Evolutionary conservation across 2,888 invertebrate genomes (phyloP).

Genomic region (Drosophila kokeensis): DNA sequence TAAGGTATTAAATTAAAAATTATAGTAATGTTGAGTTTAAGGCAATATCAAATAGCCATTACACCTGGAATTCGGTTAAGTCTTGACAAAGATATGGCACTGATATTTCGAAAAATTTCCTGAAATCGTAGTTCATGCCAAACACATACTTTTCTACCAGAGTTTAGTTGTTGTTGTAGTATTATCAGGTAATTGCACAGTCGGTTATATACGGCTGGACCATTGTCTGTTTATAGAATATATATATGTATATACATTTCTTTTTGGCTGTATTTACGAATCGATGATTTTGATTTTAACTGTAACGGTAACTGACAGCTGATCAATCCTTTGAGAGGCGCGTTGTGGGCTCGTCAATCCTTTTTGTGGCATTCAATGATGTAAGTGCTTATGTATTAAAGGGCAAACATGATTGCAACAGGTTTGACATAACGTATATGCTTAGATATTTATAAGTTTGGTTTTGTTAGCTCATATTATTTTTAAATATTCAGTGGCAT

Average conservation of each 20-base stretch:
- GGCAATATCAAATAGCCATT: background rate
- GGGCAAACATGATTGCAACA: constrained; percentile 24
- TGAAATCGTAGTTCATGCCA: background rate
- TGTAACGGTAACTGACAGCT: constrained; percentile 5
- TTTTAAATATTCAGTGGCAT: constrained; percentile 3
- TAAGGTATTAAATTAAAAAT: background rate
- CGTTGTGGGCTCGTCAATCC: background rate
- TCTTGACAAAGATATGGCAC: background rate
- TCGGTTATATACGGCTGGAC: background rate
- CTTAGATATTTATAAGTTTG: constrained; percentile 3
- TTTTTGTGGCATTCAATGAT: background rate
- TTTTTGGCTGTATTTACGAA: background rate
- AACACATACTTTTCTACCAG: background rate
- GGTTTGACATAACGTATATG: constrained; percentile 27
- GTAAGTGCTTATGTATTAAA: constrained; percentile 3
- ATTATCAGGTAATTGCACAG: background rate
- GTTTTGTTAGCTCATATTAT: background rate
- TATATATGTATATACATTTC: background rate
- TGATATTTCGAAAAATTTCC: background rate
- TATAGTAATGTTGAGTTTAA: background rate
- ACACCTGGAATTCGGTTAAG: background rate
- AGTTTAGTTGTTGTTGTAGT: background rate
- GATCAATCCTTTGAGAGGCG: constrained; percentile 6
- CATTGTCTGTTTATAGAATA: background rate
- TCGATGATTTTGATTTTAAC: background rate